Evolutionary conservation across 2,113 vertebrate genomes (phyloP).

Genomic region (Buteo buteo): DNA sequence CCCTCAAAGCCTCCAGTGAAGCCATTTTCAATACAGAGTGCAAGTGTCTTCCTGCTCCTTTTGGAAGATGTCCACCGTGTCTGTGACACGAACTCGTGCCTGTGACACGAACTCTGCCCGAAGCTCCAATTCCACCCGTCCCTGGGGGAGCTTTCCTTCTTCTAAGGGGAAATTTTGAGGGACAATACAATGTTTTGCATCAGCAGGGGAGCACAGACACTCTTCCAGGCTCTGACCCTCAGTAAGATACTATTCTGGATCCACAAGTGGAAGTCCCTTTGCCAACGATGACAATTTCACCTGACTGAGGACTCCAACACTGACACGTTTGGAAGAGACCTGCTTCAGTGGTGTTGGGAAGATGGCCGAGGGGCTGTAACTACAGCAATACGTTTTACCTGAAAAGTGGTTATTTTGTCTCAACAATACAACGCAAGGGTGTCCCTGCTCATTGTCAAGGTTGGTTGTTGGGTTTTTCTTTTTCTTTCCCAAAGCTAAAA

Average conservation of each 20-base stretch:
- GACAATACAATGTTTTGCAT: background rate
- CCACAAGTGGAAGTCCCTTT: background rate
- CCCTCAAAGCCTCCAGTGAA: background rate
- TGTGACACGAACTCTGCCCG: background rate
- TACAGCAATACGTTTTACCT: background rate
- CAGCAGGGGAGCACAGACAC: background rate
- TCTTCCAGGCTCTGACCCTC: background rate
- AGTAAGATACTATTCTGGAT: background rate
- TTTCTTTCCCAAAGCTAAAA: background rate
- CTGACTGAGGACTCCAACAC: background rate
- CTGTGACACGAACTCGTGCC: background rate
- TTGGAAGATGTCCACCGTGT: background rate
- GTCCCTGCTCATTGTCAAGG: background rate
- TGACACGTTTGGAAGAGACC: background rate
- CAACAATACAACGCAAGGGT: background rate
- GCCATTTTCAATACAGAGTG: background rate
- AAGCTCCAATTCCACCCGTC: background rate
- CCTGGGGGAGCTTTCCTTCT: background rate
- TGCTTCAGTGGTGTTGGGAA: background rate
- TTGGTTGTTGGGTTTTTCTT: background rate
- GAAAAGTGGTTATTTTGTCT: background rate
- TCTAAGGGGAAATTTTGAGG: background rate
- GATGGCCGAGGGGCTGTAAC: background rate
- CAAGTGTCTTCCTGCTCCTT: background rate
- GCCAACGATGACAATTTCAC: background rate